These are phyloP conservation scores for Acleris laterana DNA, from an alignment of 2,888 invertebrate species.

Conservation along the genomic window DNA sequence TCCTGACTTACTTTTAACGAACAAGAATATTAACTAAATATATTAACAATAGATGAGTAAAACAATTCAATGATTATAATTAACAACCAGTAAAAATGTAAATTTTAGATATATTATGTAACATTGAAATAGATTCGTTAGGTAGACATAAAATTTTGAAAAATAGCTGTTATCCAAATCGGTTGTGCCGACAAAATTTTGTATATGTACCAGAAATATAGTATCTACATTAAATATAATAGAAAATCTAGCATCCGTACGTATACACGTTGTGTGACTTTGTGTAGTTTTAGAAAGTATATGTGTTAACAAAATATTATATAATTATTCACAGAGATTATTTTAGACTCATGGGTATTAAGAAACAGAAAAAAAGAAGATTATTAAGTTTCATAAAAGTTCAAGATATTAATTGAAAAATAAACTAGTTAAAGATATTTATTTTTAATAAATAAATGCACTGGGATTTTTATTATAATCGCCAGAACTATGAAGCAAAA, in stretches of 20 bases:
- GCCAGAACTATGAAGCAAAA: too few relatives aligned
- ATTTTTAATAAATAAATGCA: too few relatives aligned
- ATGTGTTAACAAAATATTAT: slow-evolving; percentile 38
- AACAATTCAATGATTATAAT: slow-evolving; percentile 32
- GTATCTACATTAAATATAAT: slow-evolving; percentile 26
- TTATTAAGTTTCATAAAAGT: too few relatives aligned
- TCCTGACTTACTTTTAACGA: slow-evolving; percentile 30
- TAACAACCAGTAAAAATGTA: slow-evolving; percentile 37
- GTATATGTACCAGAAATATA: slow-evolving; percentile 41
- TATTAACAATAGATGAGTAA: slow-evolving; percentile 28
- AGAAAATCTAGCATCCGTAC: slow-evolving; percentile 47
- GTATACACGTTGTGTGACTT: slow-evolving; percentile 65
- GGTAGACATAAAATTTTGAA: slow-evolving; percentile 36
- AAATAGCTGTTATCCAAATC: slow-evolving; percentile 49
- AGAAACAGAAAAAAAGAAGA: not conserved
- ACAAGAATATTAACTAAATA: slow-evolving; percentile 17
- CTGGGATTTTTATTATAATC: too few relatives aligned
- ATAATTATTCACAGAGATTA: slow-evolving; percentile 17
- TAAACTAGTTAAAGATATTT: too few relatives aligned
- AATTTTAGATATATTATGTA: slow-evolving; percentile 41
- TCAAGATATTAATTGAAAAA: too few relatives aligned
- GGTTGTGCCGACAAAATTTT: slow-evolving; percentile 63
- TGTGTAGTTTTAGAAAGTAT: slow-evolving; percentile 56
- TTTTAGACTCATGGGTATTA: not conserved
- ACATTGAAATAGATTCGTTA: slow-evolving; percentile 41